These are phyloP conservation scores for Augochlorella aurata DNA, from an alignment of 2,888 invertebrate species.

Conservation along the genomic window DNA sequence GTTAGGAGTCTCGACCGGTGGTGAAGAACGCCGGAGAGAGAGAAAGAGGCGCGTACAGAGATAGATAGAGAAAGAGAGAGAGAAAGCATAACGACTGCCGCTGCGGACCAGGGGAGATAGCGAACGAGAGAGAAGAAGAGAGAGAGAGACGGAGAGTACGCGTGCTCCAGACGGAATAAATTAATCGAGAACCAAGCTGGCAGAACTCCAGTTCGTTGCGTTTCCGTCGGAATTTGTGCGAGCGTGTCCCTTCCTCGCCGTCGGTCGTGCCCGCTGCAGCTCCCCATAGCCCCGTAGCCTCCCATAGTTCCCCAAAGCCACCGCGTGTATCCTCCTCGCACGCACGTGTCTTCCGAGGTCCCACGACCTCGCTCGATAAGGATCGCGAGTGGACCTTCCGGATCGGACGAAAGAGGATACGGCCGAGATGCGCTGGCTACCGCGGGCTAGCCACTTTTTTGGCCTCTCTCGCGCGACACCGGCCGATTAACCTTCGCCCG, in stretches of 20 bases:
- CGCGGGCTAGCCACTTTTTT: background rate
- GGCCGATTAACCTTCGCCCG: background rate
- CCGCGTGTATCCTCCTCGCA: background rate
- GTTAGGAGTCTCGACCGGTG: slow-evolving; percentile 26
- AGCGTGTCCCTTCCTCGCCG: slow-evolving; percentile 25
- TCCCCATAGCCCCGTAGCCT: background rate
- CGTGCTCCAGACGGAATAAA: slow-evolving; percentile 64
- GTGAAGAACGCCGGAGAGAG: slow-evolving; percentile 21
- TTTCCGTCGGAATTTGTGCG: slow-evolving; percentile 38
- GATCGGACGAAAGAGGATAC: background rate
- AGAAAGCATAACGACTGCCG: slow-evolving; percentile 20
- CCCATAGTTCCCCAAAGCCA: background rate
- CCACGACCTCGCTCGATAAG: slow-evolving; percentile 12
- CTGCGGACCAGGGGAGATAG: background rate
- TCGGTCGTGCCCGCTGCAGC: background rate
- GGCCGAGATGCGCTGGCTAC: background rate
- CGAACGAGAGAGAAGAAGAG: background rate
- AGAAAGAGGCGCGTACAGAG: background rate
- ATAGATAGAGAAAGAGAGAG: background rate
- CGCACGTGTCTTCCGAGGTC: slow-evolving; percentile 2
- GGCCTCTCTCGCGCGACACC: background rate
- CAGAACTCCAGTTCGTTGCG: slow-evolving; percentile 60
- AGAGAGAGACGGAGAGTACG: slow-evolving; percentile 2
- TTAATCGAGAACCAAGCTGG: slow-evolving; percentile 66
- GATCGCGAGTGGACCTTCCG: slow-evolving; percentile 7